Base-by-base conservation (phyloP, 2,797 vertebrate species). In the Phataginus tricuspis region DNA sequence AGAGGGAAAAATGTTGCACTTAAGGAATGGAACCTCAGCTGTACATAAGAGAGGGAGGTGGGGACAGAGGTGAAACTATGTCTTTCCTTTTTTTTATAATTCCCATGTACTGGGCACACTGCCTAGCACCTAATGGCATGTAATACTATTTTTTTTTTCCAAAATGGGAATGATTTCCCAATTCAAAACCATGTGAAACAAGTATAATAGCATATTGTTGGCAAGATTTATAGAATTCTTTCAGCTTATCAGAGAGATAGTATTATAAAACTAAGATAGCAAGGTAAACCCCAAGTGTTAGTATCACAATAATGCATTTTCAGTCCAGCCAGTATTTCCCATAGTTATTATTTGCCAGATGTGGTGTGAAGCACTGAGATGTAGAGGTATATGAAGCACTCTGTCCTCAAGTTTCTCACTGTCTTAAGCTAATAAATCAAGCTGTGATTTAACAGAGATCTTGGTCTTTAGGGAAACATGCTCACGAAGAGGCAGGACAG, bases 151-250 rank as follows among this genome's bases (percentile, higher is more conserved):
- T 80, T 72, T 69, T 78, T 78, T 23, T 25, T 83, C 34, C 37
- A 74, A 89, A 92, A 55, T 86, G 63, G 19, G 14, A 83, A 42
- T 74, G 83, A 83, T 90, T 96, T 95, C 14, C 63, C 34, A 92
- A 68, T 96, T 93, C 12, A 82, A 66, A 93, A 85, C 31, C 31
- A 53, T 87, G 37, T 57, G 53, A 91, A 93, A 71, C 31, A 89
- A 85, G 21, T 85, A 71, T 39, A 86, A 37, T 85, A 66, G n/a
- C 55, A 55, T 57, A 27, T 23, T 61, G 34, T 53, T 91, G 74
- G 12, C 37, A 86, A 31, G 57, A 15, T 88, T 78, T 93, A 61
- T 23, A 77, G 29, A 23, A 18, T 49, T 1, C 34, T 78, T 89
- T 72, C 23, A 74, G 27, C 68, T 86, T 55, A 86, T 78, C 45